Conservation (phyloP, 2,113 vertebrate genomes). For the Clupea harengus region DNA sequence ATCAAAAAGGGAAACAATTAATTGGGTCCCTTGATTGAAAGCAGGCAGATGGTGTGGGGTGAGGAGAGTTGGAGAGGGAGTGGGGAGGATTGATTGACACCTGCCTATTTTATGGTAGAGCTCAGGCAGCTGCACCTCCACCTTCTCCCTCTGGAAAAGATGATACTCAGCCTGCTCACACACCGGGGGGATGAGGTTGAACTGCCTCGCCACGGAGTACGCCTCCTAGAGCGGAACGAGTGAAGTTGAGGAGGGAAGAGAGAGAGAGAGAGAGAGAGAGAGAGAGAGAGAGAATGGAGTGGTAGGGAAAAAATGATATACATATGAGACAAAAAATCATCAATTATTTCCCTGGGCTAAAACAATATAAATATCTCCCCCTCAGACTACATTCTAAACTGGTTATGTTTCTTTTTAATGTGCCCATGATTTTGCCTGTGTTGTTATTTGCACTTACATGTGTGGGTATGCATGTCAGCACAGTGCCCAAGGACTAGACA, state of each 20-base stretch:
- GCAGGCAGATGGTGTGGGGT: background rate
- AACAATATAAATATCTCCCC: background rate
- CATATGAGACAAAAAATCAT: background rate
- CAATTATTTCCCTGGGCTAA: background rate
- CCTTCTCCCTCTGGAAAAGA: constrained; percentile 97
- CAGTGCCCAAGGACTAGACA: background rate
- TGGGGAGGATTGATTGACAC: constrained; percentile 42
- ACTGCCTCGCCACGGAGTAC: constrained; percentile 95
- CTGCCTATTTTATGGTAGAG: constrained; percentile 97
- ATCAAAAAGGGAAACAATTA: background rate
- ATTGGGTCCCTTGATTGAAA: too few relatives aligned
- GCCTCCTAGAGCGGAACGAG: constrained; percentile 78
- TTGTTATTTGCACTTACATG: constrained; percentile 29
- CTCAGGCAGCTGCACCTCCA: constrained; percentile 95
- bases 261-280: background rate
- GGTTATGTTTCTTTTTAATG: constrained; percentile 47
- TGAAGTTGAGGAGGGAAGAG: background rate
- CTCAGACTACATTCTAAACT: background rate
- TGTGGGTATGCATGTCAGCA: background rate
- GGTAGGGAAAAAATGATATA: background rate
- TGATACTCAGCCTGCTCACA: constrained; percentile 98
- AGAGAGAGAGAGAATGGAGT: background rate
- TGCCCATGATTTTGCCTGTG: constrained; percentile 7
- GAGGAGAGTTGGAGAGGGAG: background rate
- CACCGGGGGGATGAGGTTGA: constrained; percentile 95